Conservation (phyloP, 2,888 invertebrate genomes). For the Aspidiotus destructor region DNA sequence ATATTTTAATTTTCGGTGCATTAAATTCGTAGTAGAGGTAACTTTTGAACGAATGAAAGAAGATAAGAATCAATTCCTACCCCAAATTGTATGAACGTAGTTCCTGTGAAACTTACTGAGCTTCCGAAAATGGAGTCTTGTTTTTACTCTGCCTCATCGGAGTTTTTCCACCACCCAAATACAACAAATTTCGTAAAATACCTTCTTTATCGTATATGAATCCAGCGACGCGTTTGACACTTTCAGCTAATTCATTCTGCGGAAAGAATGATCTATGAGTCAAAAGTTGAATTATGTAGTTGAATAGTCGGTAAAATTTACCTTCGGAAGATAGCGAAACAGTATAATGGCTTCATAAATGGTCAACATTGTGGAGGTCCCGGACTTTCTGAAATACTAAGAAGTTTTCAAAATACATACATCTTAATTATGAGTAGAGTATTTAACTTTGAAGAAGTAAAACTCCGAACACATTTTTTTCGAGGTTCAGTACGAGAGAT, state of each 20-base stretch:
- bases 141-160: conserved; percentile 15
- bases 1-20: conserved; percentile 9
- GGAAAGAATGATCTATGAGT: background rate
- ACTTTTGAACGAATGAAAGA: background rate
- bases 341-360: conserved; percentile 16
- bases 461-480: no score
- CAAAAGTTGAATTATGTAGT: background rate
- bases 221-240: conserved; percentile 8
- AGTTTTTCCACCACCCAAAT: conserved; percentile 13
- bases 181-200: conserved; percentile 12
- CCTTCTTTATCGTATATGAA: conserved; percentile 8
- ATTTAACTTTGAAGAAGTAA: no score
- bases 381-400: no score
- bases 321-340: conserved; percentile 14
- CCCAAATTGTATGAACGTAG: background rate
- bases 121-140: conserved; percentile 1
- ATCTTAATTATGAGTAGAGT: no score
- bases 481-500: no score
- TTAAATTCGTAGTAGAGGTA: conserved; percentile 18
- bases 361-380: background rate
- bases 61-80: background rate
- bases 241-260: conserved; percentile 12
- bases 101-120: conserved; percentile 9
- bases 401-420: no score
- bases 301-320: background rate